Base-by-base conservation (phyloP, 2,888 invertebrate species). In the Drosophila percnosoma region DNA sequence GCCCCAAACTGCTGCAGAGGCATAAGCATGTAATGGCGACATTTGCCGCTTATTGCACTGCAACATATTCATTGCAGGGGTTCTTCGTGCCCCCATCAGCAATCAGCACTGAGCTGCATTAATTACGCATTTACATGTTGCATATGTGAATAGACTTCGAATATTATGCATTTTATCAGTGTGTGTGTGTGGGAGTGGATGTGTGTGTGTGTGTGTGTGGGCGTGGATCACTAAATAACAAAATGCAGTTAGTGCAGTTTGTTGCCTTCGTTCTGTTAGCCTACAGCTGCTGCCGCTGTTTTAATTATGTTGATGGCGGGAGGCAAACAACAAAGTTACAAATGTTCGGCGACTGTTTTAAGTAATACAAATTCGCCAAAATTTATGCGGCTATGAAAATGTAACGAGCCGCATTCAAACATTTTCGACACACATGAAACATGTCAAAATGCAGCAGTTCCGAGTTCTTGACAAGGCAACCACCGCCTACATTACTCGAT, bases 81-180 rank as follows among this genome's bases (percentile, higher is more conserved):
- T 8, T 29, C 24, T 15, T 21, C 18, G 5, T 10, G 4, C 40
- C n/a, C 24, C 38, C 5, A 42, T 21, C 2, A 13, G 31, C 51
- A 2, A 31, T 27, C 15, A 27, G 2, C 29, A 6, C 10, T 40
- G 45, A 42, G 52, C 53, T 73, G 73, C 71, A 77, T 77, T 77
- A 73, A 80, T 80, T 80, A 80, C 76, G 76, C 76, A 73, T 76
- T 79, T 80, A 73, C 80, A 80, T 76, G 78, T 78, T 78, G 78
- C 78, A 78, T 78, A 71, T 75, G 65, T 71, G 78, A 55, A 78
- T 78, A 68, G 71, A 78, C 78, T 74, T 74, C 64, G 58, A 78
- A 78, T 78, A 70, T 74, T 78, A 77, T 78, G 68, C 77, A 66
- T 77, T 68, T 58, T 27, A 29, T 24, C 18, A 21, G 27, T 42